Conservation (phyloP, 2,888 invertebrate species). For the Tinea trinotella region DNA sequence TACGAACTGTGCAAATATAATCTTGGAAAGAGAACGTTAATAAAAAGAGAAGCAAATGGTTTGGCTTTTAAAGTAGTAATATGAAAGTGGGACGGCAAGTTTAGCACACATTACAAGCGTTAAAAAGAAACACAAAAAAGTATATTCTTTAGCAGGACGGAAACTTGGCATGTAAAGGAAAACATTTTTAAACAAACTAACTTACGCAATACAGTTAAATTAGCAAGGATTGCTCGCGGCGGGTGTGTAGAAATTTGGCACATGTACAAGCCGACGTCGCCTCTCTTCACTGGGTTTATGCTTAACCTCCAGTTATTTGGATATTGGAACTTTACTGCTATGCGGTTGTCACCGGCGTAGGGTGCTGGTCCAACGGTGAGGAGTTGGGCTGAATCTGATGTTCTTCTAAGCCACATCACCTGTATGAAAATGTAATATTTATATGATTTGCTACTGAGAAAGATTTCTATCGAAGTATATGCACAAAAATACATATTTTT, state of each 20-base stretch:
- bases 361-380: conserved; percentile 77
- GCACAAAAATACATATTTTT: no score
- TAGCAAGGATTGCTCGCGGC: conserved; percentile 81
- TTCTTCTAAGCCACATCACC: conserved; percentile 80
- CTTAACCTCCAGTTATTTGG: conserved; percentile 80
- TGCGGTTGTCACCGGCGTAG: conserved; percentile 75
- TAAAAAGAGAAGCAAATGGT: neutral
- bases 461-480: no score
- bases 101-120: neutral
- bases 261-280: conserved; percentile 82
- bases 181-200: conserved; percentile 23
- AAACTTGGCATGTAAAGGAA: conserved; percentile 13
- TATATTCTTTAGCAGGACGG: neutral
- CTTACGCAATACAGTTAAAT: conserved; percentile 82
- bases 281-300: conserved; percentile 79
- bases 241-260: conserved; percentile 88
- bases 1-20: neutral
- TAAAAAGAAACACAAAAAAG: conserved; percentile 7
- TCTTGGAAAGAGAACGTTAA: neutral
- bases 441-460: no score
- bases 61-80: neutral
- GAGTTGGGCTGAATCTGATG: conserved; percentile 74
- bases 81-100: conserved; percentile 4
- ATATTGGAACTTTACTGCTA: conserved; percentile 77
- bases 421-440: conserved; percentile 29